These are phyloP conservation scores for Erythrocebus patas DNA, from an alignment of 2,113 vertebrate genomes.

Conservation along the genomic window DNA sequence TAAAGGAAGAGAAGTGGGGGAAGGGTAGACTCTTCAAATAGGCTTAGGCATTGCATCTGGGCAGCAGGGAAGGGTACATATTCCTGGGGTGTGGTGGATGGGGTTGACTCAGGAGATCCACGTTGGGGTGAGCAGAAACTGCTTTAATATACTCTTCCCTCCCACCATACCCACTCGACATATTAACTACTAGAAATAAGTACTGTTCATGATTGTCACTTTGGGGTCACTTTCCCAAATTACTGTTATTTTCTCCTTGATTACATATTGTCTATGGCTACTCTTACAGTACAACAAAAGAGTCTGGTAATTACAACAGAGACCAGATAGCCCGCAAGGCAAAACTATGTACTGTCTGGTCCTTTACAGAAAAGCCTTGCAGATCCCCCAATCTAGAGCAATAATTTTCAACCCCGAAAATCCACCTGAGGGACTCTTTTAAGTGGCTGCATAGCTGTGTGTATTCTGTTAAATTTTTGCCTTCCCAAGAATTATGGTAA, in stretches of 20 bases:
- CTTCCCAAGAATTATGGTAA: not conserved
- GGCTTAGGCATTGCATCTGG: no score
- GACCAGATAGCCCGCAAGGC: not conserved
- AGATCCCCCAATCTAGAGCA: not conserved
- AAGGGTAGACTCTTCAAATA: not conserved
- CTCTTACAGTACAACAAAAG: not conserved
- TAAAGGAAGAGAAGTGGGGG: not conserved
- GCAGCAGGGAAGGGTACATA: rapidly evolving
- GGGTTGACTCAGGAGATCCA: not conserved
- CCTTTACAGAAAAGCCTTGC: not conserved
- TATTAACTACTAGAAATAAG: not conserved
- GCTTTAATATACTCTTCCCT: not conserved
- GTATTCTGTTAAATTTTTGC: not conserved
- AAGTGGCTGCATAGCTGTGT: not conserved
- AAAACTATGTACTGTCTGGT: not conserved
- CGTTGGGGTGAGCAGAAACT: not conserved
- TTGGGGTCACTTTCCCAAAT: not conserved
- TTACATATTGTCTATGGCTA: not conserved
- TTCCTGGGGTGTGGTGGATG: not conserved
- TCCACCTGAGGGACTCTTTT: not conserved
- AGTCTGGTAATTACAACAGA: not conserved
- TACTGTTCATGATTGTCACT: not conserved
- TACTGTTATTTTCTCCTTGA: not conserved
- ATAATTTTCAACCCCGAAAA: not conserved
- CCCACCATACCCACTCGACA: not conserved